Evolutionary conservation across 2,113 vertebrate genomes (phyloP), one percentile per base, ranked within the genome.

Genomic region (Myodes glareolus): DNA sequence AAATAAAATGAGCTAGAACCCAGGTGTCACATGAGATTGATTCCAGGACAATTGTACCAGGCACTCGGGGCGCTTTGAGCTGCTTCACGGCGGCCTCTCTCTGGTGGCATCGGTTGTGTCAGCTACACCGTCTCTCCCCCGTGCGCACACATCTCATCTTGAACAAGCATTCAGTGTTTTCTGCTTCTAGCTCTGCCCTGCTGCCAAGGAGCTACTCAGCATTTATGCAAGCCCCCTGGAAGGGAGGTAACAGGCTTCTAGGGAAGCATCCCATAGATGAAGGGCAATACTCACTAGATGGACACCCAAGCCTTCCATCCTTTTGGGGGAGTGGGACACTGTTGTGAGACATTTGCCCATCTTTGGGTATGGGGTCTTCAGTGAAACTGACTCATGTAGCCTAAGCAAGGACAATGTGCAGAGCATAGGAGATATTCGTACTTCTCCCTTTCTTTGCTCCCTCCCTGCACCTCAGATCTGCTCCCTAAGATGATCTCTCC

Each of bases 281-380:
- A 76, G 29, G 52, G 2, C n/a, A 19, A 14, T 13, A n/a, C 4
- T 84, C 39, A 58, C 8, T 27, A 58, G 23, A 45, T 55, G 39
- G 87, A 58, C 2, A 39, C 2, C 11, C 8, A 6, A 3, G 29
- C 8, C 29, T n/a, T 21, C 17, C 21, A 11, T 55, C 77, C 82
- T 96, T 89, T 61, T 8, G 9, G 19, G 36, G 19, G 55, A 19
- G 47, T 65, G 88, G 17, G 17, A 3, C 29, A 12, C 31, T 17
- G 23, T 0, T 7, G 0, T 36, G 17, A 84, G 11, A 55, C 19
- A n/a, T 36, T 67, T 84, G 4, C 12, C 1, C 21, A 3, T n/a
- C n/a, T 42, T 39, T 29, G 52, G 7, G 29, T 50, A 50, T 31
- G 33, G 80, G 4, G 17, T 72, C 75, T 29, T 45, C 21, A 36